These are phyloP conservation scores for Xenopus petersii DNA, from an alignment of 2,797 vertebrate genomes.

Conservation along the genomic window DNA sequence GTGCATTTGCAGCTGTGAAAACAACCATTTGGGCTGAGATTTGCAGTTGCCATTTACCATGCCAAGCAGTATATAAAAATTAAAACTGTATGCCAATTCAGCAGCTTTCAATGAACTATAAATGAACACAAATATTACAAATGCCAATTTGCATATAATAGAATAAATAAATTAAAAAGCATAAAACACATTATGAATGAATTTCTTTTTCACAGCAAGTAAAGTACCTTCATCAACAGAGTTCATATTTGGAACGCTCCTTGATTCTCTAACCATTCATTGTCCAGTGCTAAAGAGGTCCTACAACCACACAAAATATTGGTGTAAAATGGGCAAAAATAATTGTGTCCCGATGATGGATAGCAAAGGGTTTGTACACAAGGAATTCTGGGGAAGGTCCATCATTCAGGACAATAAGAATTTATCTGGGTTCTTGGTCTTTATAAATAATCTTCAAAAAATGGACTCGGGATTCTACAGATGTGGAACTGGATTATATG, in stretches of 20 bases:
- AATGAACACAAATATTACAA: no score
- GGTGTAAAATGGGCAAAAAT: conserved; percentile 50
- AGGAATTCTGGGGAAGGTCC: conserved; percentile 38
- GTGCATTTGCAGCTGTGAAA: no score
- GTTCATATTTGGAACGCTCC: conserved; percentile 34
- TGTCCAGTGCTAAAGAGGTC: conserved; percentile 38
- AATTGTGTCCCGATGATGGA: conserved; percentile 28
- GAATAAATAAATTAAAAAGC: no score
- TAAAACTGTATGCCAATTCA: no score
- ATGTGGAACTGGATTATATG: conserved; percentile 32
- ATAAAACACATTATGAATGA: no score
- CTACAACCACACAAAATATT: neutral
- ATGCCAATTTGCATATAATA: no score
- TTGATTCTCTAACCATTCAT: conserved; percentile 34
- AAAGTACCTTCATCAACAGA: accelerated
- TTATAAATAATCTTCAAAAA: conserved; percentile 50
- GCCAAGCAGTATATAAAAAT: no score
- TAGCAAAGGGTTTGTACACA: conserved; percentile 7
- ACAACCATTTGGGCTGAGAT: no score
- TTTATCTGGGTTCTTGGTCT: conserved; percentile 49
- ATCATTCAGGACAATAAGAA: conserved; percentile 26
- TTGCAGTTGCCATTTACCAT: no score
- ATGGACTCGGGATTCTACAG: conserved; percentile 54
- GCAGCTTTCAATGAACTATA: no score
- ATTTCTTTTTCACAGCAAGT: conserved; percentile 25